Percentiles rank a stretch among this genome's conserved stretches.
Conservation (phyloP, 1,140 invertebrate genomes). For the Battus philenor region DNA sequence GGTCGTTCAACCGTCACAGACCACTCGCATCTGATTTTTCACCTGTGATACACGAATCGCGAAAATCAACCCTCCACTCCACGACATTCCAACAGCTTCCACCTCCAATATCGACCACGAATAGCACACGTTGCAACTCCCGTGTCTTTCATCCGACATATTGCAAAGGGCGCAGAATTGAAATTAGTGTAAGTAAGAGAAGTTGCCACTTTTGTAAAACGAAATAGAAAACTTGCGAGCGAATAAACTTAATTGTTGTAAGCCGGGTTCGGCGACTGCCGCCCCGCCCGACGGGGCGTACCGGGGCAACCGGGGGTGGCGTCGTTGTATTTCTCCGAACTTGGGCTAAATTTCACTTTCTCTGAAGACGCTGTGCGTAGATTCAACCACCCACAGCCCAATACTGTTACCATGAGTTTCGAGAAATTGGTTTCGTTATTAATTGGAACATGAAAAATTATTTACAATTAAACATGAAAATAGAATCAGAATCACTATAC, state of each 20-base stretch:
- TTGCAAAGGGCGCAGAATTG: slow-evolving; percentile 1
- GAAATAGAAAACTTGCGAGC: slow-evolving; percentile 60
- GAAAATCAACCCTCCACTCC: background rate
- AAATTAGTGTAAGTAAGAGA: slow-evolving; percentile 22
- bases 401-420: slow-evolving; percentile 44
- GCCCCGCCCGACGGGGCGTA: slow-evolving; percentile 40
- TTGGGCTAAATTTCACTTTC: slow-evolving; percentile 76
- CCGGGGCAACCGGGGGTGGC: slow-evolving; percentile 39
- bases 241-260: slow-evolving; percentile 75
- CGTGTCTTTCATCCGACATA: too few relatives aligned
- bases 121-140: too few relatives aligned
- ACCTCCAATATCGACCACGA: too few relatives aligned
- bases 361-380: slow-evolving; percentile 71
- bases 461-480: too few relatives aligned
- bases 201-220: slow-evolving; percentile 38
- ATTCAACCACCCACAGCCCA: slow-evolving; percentile 59
- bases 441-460: too few relatives aligned
- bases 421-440: slow-evolving; percentile 32
- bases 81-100: background rate
- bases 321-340: slow-evolving; percentile 70
- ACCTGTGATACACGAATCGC: slow-evolving; percentile 16
- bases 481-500: too few relatives aligned
- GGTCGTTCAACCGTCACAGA: slow-evolving; percentile 69
- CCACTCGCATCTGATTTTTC: slow-evolving; percentile 35
- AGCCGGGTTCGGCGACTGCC: slow-evolving; percentile 58